Evolutionary conservation across 53 echinoderm and acorn worm species (phyloP), one percentile per base, ranked within the genome.

Genomic region (Zoroaster sp.): DNA sequence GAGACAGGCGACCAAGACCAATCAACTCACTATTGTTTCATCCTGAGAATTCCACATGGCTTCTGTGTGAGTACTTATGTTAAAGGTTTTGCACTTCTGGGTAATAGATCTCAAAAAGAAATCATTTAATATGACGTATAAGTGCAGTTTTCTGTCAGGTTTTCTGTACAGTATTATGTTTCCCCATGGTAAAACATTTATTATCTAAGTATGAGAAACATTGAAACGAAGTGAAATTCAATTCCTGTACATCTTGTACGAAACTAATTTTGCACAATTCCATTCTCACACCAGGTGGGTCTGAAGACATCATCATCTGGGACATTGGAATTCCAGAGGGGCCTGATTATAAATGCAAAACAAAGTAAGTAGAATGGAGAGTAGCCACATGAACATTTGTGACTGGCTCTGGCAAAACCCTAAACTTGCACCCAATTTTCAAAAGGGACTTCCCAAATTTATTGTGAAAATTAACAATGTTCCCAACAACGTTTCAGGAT

Each of bases 61-160:
- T 99, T 12, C 91, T 99, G 87, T 96, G 99, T 99, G 78, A 99
- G 99, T 92, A n/a, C n/a, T n/a, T n/a, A n/a, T n/a, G n/a, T n/a
- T n/a, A n/a, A n/a, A n/a, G n/a, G n/a, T n/a, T n/a, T n/a, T n/a
- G n/a, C n/a, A n/a, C n/a, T n/a, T n/a, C n/a, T n/a, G n/a, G n/a
- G n/a, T n/a, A n/a, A n/a, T n/a, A n/a, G n/a, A n/a, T n/a, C n/a
- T n/a, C n/a, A n/a, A n/a, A n/a, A n/a, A n/a, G n/a, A n/a, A n/a
- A n/a, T n/a, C n/a, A n/a, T n/a, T n/a, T n/a, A n/a, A n/a, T n/a
- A n/a, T n/a, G n/a, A n/a, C n/a, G n/a, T n/a, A n/a, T n/a, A n/a
- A n/a, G n/a, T n/a, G n/a, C n/a, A n/a, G n/a, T 63, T 63, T 63
- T 79, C 30, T 79, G 4, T 51, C 52, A 79, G 6, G 10, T 25